These are phyloP conservation scores for Cynopterus sphinx DNA, from an alignment of 2,797 vertebrate genomes.

Conservation along the genomic window DNA sequence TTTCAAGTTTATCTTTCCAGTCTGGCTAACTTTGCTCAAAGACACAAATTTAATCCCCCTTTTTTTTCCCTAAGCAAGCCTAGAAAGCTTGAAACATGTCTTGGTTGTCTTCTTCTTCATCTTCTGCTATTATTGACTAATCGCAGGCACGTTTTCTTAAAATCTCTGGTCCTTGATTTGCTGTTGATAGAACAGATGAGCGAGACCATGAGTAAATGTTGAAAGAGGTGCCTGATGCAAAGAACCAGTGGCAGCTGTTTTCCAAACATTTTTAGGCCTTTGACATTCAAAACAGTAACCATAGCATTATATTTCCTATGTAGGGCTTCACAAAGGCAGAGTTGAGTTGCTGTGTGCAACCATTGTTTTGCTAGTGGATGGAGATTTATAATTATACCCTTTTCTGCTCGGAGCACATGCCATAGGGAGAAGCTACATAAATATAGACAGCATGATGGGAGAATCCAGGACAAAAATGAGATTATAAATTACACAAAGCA, in stretches of 20 bases:
- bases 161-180: not conserved
- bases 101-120: not conserved
- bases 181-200: not conserved
- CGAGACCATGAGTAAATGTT: not conserved
- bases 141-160: not conserved
- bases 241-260: not conserved
- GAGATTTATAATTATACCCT: slow-evolving; percentile 52
- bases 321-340: not conserved
- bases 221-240: not conserved
- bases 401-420: not conserved
- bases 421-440: not conserved
- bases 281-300: not conserved
- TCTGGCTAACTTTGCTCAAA: not conserved
- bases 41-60: not conserved
- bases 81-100: not conserved
- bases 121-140: not conserved
- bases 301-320: not conserved
- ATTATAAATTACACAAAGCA: slow-evolving; percentile 25
- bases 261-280: not conserved
- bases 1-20: not conserved
- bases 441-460: not conserved
- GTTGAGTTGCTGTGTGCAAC: not conserved
- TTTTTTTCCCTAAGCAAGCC: not conserved
- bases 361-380: slow-evolving; percentile 25
- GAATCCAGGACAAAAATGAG: not conserved